Evolutionary conservation across 2,888 invertebrate genomes (phyloP).

Genomic region (Diplolepis rosae): DNA sequence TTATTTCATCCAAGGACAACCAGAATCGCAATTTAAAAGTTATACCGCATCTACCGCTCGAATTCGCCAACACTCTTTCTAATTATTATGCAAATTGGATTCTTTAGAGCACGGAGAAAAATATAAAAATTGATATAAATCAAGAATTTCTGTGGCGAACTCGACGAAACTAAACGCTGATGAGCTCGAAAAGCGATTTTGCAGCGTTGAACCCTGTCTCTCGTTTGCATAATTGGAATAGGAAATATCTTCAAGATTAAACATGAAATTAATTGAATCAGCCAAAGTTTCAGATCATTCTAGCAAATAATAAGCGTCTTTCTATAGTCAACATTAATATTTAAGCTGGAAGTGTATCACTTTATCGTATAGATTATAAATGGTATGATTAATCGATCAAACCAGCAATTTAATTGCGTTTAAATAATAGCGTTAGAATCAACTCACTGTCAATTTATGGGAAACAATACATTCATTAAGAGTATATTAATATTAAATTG

Average conservation of each 20-base stretch:
- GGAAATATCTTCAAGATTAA: slow-evolving; percentile 35
- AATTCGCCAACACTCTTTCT: not conserved
- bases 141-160: not conserved
- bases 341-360: not conserved
- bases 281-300: not conserved
- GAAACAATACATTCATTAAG: not conserved
- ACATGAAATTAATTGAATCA: slow-evolving; percentile 31
- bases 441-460: slow-evolving; percentile 2
- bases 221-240: slow-evolving; percentile 23
- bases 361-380: not conserved
- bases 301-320: not conserved
- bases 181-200: not conserved
- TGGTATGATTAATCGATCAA: not conserved
- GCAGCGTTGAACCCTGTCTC: not conserved
- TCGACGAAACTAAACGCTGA: not conserved
- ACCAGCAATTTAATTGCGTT: slow-evolving; percentile 10
- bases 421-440: not conserved
- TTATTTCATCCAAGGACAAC: not conserved
- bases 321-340: not conserved
- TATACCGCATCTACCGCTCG: not conserved
- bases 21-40: not conserved
- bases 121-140: slow-evolving; percentile 29
- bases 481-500: not conserved
- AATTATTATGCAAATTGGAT: slow-evolving; percentile 27
- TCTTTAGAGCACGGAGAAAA: slow-evolving; percentile 11